Conservation (phyloP, 2,888 invertebrate species). For the Punctoribates punctum region DNA sequence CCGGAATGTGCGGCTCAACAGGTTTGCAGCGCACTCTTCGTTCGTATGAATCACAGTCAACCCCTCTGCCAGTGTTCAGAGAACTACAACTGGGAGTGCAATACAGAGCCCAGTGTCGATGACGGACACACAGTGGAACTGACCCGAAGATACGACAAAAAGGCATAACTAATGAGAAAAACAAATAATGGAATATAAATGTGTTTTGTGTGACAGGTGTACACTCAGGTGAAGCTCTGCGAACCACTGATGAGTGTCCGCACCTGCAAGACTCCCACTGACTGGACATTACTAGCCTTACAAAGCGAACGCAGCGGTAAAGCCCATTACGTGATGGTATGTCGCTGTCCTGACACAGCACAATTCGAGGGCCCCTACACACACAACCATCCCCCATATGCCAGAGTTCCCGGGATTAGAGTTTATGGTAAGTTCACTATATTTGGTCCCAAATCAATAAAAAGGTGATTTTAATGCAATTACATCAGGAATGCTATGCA, state of each 20-base stretch:
- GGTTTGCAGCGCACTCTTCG: constrained; percentile 81
- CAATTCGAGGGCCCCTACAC: constrained; percentile 88
- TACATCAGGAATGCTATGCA: constrained; percentile 35
- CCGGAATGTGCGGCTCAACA: constrained; percentile 93
- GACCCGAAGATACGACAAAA: constrained; percentile 68
- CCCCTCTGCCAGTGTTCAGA: constrained; percentile 87
- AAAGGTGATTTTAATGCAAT: too few species aligned
- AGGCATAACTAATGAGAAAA: constrained; percentile 32
- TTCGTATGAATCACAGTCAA: constrained; percentile 84
- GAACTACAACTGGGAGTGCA: constrained; percentile 82
- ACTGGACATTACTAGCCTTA: constrained; percentile 84
- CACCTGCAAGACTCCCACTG: constrained; percentile 78
- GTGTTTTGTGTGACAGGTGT: constrained; percentile 58
- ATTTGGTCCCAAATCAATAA: too few species aligned
- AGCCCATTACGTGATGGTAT: constrained; percentile 87
- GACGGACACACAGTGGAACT: constrained; percentile 88
- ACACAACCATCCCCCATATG: constrained; percentile 88
- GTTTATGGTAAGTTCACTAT: constrained; percentile 66
- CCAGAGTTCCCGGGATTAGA: constrained; percentile 84
- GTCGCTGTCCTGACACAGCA: constrained; percentile 78
- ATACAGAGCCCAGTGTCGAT: constrained; percentile 68
- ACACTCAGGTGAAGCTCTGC: constrained; percentile 87
- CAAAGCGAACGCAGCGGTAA: constrained; percentile 89
- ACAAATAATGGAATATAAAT: background rate
- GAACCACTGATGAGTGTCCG: constrained; percentile 88